Percentiles rank a stretch among this genome's conserved stretches.
Evolutionary conservation across 2,888 invertebrate species (phyloP).

Genomic region (Scaeva pyrastri): DNA sequence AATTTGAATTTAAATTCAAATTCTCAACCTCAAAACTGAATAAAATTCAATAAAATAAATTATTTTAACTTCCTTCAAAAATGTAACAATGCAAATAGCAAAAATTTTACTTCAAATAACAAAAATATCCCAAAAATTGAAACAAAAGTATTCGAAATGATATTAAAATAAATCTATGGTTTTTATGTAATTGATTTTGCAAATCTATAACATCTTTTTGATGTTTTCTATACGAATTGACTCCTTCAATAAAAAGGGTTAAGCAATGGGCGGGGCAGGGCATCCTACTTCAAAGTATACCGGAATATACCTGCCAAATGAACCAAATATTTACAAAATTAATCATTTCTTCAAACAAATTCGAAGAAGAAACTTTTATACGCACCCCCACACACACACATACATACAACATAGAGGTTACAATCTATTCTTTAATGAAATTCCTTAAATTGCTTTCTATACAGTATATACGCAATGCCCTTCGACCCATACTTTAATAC

Average conservation of each 20-base stretch:
- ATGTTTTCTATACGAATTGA: not conserved
- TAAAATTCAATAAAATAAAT: no score
- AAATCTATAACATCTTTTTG: not conserved
- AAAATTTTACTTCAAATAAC: not conserved
- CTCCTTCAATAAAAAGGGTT: not conserved
- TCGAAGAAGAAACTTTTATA: not conserved
- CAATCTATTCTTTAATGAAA: slow-evolving; percentile 58
- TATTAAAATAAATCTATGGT: not conserved
- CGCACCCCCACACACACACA: no score
- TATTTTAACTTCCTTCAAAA: no score
- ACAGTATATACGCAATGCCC: no score
- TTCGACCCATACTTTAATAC: no score
- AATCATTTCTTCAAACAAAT: slow-evolving; percentile 36
- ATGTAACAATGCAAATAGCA: no score
- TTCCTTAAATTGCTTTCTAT: slow-evolving; percentile 58
- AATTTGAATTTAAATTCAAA: no score
- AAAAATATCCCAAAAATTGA: not conserved
- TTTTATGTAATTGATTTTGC: not conserved
- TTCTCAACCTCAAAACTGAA: no score
- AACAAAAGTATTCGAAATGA: not conserved
- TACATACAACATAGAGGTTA: not conserved
- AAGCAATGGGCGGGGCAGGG: not conserved
- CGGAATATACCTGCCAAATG: not conserved
- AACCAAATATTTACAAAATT: slow-evolving; percentile 31
- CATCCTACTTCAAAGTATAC: slow-evolving; percentile 18